Conservation (phyloP, 1,140 invertebrate species). For the Tetragnatha versicolor region DNA sequence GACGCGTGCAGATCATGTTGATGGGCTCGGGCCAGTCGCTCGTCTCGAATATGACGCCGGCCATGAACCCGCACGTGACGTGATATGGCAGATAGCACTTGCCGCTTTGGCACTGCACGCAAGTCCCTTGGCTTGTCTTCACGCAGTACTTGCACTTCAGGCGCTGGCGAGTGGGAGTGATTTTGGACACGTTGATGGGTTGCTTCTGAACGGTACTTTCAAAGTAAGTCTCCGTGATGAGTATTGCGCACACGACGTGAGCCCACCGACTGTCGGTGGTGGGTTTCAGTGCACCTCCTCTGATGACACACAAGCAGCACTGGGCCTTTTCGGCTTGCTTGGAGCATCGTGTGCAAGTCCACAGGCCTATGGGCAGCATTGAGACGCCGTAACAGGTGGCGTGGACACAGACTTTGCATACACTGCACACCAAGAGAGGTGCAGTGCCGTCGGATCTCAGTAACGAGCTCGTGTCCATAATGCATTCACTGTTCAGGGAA, state of each 20-base stretch:
- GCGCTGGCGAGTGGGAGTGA: conserved; percentile 53
- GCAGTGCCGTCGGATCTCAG: conserved; percentile 56
- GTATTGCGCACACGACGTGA: conserved; percentile 68
- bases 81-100: conserved; percentile 66
- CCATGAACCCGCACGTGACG: conserved; percentile 67
- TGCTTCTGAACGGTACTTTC: conserved; percentile 62
- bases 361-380: conserved; percentile 18
- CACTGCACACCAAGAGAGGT: conserved; percentile 62
- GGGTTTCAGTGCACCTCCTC: conserved; percentile 72
- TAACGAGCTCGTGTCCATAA: conserved; percentile 13
- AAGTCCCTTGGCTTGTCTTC: conserved; percentile 59
- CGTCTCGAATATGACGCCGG: conserved; percentile 65
- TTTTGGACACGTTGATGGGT: conserved; percentile 64
- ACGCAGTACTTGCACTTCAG: conserved; percentile 58
- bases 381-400: conserved; percentile 57
- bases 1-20: conserved; percentile 67
- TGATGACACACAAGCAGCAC: conserved; percentile 69
- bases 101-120: conserved; percentile 66
- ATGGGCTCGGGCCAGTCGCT: conserved; percentile 65
- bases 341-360: conserved; percentile 36
- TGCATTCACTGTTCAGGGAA: conserved; percentile 30
- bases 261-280: conserved; percentile 71
- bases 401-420: conserved; percentile 66
- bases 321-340: conserved; percentile 56
- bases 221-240: conserved; percentile 64